phyloP scores from a whole-genome alignment of 2,888 invertebrate genomes.

The Glaucopsyche alexis region DNA sequence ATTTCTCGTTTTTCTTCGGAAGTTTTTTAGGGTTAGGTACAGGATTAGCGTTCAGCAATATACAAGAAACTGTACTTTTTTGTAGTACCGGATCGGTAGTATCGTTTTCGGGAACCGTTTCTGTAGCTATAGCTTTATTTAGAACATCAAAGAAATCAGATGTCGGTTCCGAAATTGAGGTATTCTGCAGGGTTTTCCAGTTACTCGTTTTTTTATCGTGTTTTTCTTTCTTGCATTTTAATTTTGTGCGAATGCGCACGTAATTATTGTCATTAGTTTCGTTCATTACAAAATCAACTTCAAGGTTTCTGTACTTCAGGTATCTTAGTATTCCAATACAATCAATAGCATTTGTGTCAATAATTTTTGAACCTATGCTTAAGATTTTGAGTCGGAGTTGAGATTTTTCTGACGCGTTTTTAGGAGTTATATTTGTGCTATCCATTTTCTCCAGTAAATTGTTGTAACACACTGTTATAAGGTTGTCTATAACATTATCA shows the following conservation, averaged over 20 bases:
- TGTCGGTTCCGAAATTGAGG: slow-evolving; percentile 24
- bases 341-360: slow-evolving; percentile 54
- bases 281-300: slow-evolving; percentile 49
- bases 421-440: slow-evolving; percentile 32
- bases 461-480: slow-evolving; percentile 53
- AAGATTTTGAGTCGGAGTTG: slow-evolving; percentile 62
- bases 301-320: slow-evolving; percentile 60
- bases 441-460: slow-evolving; percentile 49
- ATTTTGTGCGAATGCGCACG: slow-evolving; percentile 55
- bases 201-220: slow-evolving; percentile 42
- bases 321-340: slow-evolving; percentile 61
- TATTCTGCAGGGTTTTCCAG: slow-evolving; percentile 45
- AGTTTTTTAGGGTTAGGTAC: slow-evolving; percentile 67
- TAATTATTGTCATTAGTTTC: slow-evolving; percentile 45
- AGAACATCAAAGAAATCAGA: slow-evolving; percentile 35
- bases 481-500: neutral
- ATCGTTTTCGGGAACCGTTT: neutral
- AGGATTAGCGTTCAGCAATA: slow-evolving; percentile 58
- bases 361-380: slow-evolving; percentile 64
- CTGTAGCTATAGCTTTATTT: slow-evolving; percentile 22
- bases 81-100: neutral
- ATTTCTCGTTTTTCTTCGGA: slow-evolving; percentile 50
- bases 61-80: slow-evolving; percentile 33
- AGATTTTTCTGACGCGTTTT: slow-evolving; percentile 42
- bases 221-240: slow-evolving; percentile 41